Percentiles rank a stretch among this genome's conserved stretches.
Evolutionary conservation across 2,888 invertebrate species (phyloP).

Genomic region (Drosophila pullipes): DNA sequence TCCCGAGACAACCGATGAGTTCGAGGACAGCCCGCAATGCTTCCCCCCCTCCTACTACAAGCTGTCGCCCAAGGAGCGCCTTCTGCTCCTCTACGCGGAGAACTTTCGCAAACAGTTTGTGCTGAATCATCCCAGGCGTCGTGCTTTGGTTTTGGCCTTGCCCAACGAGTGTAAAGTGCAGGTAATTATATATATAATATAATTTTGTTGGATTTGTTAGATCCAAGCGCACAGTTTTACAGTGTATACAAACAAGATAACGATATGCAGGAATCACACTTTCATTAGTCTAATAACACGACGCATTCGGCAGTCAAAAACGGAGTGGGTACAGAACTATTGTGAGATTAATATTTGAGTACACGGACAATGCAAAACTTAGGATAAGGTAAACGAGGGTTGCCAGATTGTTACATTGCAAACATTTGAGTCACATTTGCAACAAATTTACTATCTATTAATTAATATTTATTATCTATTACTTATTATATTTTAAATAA

Average conservation of each 20-base stretch:
- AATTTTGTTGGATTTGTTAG: too few relatives aligned
- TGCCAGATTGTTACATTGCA: too few relatives aligned
- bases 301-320: too few relatives aligned
- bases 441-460: not conserved
- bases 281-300: too few relatives aligned
- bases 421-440: too few relatives aligned
- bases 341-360: too few relatives aligned
- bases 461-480: not conserved
- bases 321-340: too few relatives aligned
- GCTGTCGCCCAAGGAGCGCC: constrained; percentile 89
- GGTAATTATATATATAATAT: constrained; percentile 85
- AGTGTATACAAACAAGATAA: too few relatives aligned
- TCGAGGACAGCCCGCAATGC: constrained; percentile 86
- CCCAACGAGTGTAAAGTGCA: constrained; percentile 92
- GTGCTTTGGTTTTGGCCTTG: constrained; percentile 89
- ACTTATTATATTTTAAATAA: not conserved
- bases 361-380: too few relatives aligned
- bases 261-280: too few relatives aligned
- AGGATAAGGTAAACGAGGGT: too few relatives aligned
- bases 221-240: too few relatives aligned
- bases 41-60: constrained; percentile 89
- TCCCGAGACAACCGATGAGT: constrained; percentile 77
- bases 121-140: constrained; percentile 87
- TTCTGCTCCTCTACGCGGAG: constrained; percentile 90
- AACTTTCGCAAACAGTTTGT: constrained; percentile 91